Conservation (phyloP, 1,140 invertebrate genomes). For the Plutomurus gul region DNA sequence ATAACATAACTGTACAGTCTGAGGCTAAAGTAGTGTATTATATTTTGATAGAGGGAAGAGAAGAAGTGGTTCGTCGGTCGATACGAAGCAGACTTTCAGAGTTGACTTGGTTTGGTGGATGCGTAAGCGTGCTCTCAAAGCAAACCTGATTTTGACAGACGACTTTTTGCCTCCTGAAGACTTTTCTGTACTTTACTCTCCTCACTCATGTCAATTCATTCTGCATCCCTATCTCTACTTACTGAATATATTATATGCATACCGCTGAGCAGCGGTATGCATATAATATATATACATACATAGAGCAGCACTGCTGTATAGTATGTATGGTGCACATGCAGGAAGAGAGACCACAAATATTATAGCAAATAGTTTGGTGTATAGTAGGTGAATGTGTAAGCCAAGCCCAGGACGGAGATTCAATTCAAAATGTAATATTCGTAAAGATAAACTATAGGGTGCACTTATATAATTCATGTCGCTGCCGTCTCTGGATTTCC, state of each 20-base stretch:
- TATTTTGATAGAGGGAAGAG: constrained; percentile 3
- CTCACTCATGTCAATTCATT: constrained; percentile 9
- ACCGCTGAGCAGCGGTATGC: too few species aligned
- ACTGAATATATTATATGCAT: too few species aligned
- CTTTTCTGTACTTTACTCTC: constrained; percentile 22
- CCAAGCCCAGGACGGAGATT: neutral
- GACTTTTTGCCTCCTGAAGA: constrained; percentile 30
- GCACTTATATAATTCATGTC: neutral
- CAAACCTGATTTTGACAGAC: constrained; percentile 36
- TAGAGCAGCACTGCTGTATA: neutral
- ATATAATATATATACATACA: too few species aligned
- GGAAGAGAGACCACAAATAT: neutral
- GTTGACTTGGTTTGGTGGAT: constrained; percentile 18
- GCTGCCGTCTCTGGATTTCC: neutral
- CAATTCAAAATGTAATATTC: constrained; percentile 24
- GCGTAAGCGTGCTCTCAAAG: constrained; percentile 29
- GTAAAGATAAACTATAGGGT: neutral
- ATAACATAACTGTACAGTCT: neutral
- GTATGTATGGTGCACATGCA: neutral
- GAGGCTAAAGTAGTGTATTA: neutral
- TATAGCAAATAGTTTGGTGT: too few species aligned
- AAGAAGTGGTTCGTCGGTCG: constrained; percentile 33
- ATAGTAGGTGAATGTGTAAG: too few species aligned
- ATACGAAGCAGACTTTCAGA: constrained; percentile 39
- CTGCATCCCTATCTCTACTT: neutral